These are phyloP conservation scores for Eupithecia abbreviata DNA, from an alignment of 2,888 invertebrate genomes.

Conservation along the genomic window DNA sequence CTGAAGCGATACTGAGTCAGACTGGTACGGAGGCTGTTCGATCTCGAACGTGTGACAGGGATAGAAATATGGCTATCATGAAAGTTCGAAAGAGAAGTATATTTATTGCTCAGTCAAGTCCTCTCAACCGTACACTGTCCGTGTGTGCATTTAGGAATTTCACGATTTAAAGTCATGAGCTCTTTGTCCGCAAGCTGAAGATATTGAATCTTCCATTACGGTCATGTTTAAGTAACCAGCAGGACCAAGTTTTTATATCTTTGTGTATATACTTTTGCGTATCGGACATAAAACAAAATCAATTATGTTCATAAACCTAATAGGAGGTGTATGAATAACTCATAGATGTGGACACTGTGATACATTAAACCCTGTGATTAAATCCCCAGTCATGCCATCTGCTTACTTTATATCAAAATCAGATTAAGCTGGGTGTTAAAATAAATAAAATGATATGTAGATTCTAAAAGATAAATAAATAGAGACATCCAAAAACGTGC, in stretches of 20 bases:
- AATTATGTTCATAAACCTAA: background rate
- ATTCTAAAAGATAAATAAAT: background rate
- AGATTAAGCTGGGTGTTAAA: background rate
- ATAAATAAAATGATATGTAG: background rate
- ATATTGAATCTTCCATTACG: slow-evolving; percentile 34
- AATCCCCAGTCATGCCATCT: background rate
- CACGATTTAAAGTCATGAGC: slow-evolving; percentile 47
- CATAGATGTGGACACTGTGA: background rate
- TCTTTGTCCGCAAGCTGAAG: slow-evolving; percentile 42
- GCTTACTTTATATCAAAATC: background rate
- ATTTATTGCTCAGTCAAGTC: slow-evolving; percentile 50
- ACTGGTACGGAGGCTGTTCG: slow-evolving; percentile 62
- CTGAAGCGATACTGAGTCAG: slow-evolving; percentile 61
- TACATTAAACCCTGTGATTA: background rate
- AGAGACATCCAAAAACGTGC: background rate
- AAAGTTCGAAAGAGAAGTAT: slow-evolving; percentile 56
- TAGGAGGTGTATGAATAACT: background rate
- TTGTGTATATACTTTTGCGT: background rate
- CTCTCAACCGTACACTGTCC: slow-evolving; percentile 41
- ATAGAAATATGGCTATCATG: slow-evolving; percentile 49
- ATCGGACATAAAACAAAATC: background rate
- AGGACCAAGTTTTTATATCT: background rate
- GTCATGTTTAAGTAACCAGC: background rate
- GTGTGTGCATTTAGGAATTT: slow-evolving; percentile 56
- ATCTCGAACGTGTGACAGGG: slow-evolving; percentile 56